Evolutionary conservation across 2,888 invertebrate genomes (phyloP), one percentile per base, ranked within the genome.

Genomic region (Yponomeuta plumbellus): DNA sequence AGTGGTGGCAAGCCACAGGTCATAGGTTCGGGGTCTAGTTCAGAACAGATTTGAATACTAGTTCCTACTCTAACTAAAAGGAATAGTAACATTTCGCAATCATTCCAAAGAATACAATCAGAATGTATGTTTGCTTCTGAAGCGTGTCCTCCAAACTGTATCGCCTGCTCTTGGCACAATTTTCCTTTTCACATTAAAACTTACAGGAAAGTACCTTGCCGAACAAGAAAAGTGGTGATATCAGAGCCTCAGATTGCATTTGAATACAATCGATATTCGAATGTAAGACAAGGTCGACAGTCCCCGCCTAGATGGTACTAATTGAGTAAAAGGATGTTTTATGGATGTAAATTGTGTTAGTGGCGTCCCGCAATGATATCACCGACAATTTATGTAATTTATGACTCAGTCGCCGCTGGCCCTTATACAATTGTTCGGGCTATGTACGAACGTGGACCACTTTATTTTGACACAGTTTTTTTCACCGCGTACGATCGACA

Each of bases 351-450:
- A 79, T 73, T 71, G 77, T 76, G 75, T 76, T 79, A 79, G 73
- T 75, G 67, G 72, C 73, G 73, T 57, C 72, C 69, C 70, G 76
- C 76, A 82, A 84, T 86, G 84, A 85, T 88, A 87, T 85, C 83
- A 85, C 80, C 79, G 72, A 73, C 83, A 86, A 87, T 85, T 86
- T 86, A 85, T 80, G 80, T 83, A 82, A 83, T 86, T 84, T 83
- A 80, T 89, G 90, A 90, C 77, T 89, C 90, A 88, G 8, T 11
- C 44, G 13, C 23, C 20, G n/a, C 20, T 26, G 11, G 64, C 56
- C 64, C 26, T 56, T 56, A 44, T 11, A 20, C 52, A 64, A 44
- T 64, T 64, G 59, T 23, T 23, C n/a, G 64, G 40, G 11, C 20
- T 64, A 64, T 8, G 11, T 13, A 5, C 64, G 40, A 11, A 52